Conservation (phyloP, 2,888 invertebrate species). For the Neoaliturus tenellus region DNA sequence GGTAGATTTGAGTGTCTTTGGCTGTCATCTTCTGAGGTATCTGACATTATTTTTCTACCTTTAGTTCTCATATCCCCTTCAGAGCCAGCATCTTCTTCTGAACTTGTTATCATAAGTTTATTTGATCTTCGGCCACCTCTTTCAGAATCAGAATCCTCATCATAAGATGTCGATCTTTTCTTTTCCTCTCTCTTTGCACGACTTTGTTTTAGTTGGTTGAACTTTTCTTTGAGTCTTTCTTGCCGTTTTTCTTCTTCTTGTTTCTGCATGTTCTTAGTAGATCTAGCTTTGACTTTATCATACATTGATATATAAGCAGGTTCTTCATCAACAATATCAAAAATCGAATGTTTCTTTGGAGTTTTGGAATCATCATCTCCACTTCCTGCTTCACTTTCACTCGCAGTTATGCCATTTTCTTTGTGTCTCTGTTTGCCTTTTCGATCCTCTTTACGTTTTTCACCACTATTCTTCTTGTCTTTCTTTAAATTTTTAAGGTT, state of each 20-base stretch:
- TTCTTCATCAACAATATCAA: conserved; percentile 92
- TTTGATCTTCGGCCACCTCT: conserved; percentile 73
- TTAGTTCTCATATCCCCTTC: conserved; percentile 63
- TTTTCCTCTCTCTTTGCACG: conserved; percentile 92
- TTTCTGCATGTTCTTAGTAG: conserved; percentile 95
- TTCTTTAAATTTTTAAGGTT: not conserved
- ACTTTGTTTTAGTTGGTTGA: conserved; percentile 90
- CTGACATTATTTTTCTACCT: conserved; percentile 78
- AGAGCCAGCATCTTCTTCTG: conserved; percentile 75
- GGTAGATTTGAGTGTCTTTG: conserved; percentile 59
- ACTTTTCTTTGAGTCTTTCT: conserved; percentile 92
- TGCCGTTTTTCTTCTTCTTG: conserved; percentile 92
- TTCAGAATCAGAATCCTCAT: conserved; percentile 86
- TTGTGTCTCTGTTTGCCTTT: conserved; percentile 73
- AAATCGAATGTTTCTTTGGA: conserved; percentile 90
- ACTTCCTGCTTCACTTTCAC: conserved; percentile 69
- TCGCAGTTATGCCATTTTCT: conserved; percentile 72
- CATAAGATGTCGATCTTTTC: conserved; percentile 92
- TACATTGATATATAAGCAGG: conserved; percentile 98
- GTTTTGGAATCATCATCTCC: conserved; percentile 69
- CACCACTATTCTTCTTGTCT: conserved; percentile 68
- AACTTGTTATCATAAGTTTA: conserved; percentile 74
- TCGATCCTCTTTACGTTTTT: conserved; percentile 69
- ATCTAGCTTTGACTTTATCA: conserved; percentile 96
- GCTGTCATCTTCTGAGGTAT: conserved; percentile 82